phyloP scores from a whole-genome alignment of 1,140 invertebrate genomes.

The Plectus sambesii region DNA sequence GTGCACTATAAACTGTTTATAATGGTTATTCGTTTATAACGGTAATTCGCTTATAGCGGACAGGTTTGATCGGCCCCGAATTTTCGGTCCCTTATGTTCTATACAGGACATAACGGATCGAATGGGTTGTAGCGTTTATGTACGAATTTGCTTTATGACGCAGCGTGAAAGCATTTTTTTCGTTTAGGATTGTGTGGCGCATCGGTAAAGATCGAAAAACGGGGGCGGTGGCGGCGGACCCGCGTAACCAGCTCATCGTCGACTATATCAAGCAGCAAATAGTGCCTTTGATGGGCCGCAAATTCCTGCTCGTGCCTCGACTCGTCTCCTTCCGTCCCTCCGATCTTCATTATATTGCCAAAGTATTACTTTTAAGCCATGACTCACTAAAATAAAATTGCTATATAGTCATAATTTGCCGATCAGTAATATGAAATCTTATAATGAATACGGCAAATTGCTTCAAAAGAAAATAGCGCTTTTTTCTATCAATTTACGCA shows the following conservation, averaged over 20 bases:
- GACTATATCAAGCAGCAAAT: slow-evolving; percentile 34
- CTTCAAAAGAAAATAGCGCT: no score
- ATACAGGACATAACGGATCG: no score
- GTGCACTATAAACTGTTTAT: no score
- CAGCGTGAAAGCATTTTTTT: slow-evolving; percentile 3
- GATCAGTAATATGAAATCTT: no score
- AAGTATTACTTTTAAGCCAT: slow-evolving; percentile 20
- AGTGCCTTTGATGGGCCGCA: slow-evolving; percentile 29
- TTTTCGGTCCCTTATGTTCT: no score
- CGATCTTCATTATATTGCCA: slow-evolving; percentile 33
- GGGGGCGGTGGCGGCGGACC: slow-evolving; percentile 29
- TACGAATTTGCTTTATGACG: slow-evolving; percentile 4
- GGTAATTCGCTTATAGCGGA: no score
- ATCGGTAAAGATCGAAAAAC: slow-evolving; percentile 38
- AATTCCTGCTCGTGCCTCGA: slow-evolving; percentile 30
- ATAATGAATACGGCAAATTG: no score
- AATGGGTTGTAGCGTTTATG: slow-evolving; percentile 7
- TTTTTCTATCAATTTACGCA: no score
- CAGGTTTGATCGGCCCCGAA: no score
- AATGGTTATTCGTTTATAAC: no score
- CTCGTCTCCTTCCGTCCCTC: slow-evolving; percentile 30
- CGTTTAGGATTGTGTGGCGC: slow-evolving; percentile 43
- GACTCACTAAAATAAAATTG: background rate
- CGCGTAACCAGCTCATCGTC: slow-evolving; percentile 33
- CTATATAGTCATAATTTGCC: no score